Evolutionary conservation across 35 echinoderm and acorn worm species (phyloP), one percentile per base, ranked within the genome.

Genomic region (Stichopus chloronotus): DNA sequence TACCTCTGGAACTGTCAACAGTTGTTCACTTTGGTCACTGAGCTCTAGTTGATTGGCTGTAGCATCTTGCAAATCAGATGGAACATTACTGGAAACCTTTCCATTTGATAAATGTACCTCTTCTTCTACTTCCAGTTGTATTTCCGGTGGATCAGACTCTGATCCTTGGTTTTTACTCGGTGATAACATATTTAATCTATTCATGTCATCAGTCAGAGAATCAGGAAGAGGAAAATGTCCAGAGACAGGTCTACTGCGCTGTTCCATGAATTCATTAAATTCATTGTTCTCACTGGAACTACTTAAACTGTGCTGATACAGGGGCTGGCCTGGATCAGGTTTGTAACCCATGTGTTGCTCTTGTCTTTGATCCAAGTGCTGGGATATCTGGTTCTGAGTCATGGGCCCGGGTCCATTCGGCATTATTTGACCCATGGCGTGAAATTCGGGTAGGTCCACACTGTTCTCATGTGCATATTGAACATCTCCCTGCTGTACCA

Each of bases 381-480:
- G 59, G 56, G 76, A 14, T 22, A 20, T 24, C 11, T 88, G 69
- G 30, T 83, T 22, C 56, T 79, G 58, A 68, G 72, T 72, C 4
- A 14, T 63, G 19, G 88, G 80, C 25, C 55, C 87, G 1, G 92
- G 78, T 22, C 94, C 94, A 87, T 94, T 94, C 19, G 94, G 96
- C 17, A 93, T 74, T n/a, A 77, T 77, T 17, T 98, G 92, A 21
- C 59, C 88, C 84, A 98, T 94, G 17, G 90, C 88, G 20, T 95
- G 90, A 59, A 98, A 95, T 25, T 98, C 96, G 11, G 96, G 96
- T 17, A 98, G 94, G 53, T 96, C 61, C 24, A 97, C 57, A n/a
- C 83, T 58, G 72, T 90, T 1, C 84, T 71, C 83, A 79, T 81
- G 92, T 74, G 68, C 56, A 59, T 93, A 87, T 91, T 93, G 7